Conservation (phyloP, 1,140 invertebrate species). For the Eurosta solidaginis region DNA sequence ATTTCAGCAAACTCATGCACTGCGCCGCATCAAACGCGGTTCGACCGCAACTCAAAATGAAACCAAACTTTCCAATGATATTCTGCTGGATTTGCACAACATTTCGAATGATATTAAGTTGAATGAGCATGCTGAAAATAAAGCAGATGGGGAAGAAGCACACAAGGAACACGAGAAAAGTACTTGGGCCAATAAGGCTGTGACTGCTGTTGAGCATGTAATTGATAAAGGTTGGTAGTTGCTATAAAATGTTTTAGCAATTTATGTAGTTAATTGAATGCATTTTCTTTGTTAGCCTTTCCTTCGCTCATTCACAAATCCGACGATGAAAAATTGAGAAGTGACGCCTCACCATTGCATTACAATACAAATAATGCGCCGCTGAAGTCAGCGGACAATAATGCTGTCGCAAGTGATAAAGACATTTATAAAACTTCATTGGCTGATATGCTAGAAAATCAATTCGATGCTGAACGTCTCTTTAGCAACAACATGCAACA, state of each 20-base stretch:
- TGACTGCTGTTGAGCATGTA: not conserved
- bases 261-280: not conserved
- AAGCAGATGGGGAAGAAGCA: not conserved
- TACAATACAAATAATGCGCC: not conserved
- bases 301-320: not conserved
- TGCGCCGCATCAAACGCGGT: slow-evolving; percentile 13
- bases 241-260: not conserved
- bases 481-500: not conserved
- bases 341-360: not conserved
- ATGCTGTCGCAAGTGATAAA: not conserved
- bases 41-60: not conserved
- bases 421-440: not conserved
- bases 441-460: not conserved
- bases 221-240: not conserved
- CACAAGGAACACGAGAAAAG: not conserved
- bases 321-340: not conserved
- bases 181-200: not conserved
- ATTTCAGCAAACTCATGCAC: slow-evolving; percentile 3
- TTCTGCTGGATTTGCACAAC: not conserved
- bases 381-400: not conserved
- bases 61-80: not conserved
- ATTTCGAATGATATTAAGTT: not conserved
- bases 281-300: not conserved
- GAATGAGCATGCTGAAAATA: not conserved
- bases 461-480: not conserved